These are phyloP conservation scores for Conops quadrifasciatus DNA, from an alignment of 2,888 invertebrate genomes.

Conservation along the genomic window DNA sequence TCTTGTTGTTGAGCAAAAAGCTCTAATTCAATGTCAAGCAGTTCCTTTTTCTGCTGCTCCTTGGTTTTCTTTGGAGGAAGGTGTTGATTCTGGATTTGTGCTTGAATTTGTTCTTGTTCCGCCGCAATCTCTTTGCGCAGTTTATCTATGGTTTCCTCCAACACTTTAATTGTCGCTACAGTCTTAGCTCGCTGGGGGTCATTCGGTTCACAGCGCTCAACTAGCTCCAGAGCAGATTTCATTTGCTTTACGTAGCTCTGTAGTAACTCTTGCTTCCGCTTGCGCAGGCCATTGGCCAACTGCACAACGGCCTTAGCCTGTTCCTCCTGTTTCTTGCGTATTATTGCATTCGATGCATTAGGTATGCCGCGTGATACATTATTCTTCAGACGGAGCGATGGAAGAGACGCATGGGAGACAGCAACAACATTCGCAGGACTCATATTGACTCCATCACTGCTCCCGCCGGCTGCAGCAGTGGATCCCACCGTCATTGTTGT, in stretches of 20 bases:
- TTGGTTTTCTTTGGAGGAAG: slow-evolving; percentile 71
- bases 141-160: slow-evolving; percentile 83
- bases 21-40: slow-evolving; percentile 90
- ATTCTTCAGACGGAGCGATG: slow-evolving; percentile 66
- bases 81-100: slow-evolving; percentile 61
- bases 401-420: slow-evolving; percentile 48
- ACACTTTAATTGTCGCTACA: slow-evolving; percentile 81
- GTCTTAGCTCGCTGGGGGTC: slow-evolving; percentile 80
- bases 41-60: slow-evolving; percentile 86
- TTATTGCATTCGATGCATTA: slow-evolving; percentile 71
- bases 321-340: slow-evolving; percentile 79
- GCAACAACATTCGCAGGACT: slow-evolving; percentile 41
- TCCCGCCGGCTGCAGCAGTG: slow-evolving; percentile 33
- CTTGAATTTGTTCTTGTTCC: slow-evolving; percentile 64
- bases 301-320: slow-evolving; percentile 79
- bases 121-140: slow-evolving; percentile 62
- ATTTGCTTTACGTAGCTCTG: slow-evolving; percentile 90
- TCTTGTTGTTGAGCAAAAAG: slow-evolving; percentile 86
- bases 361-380: slow-evolving; percentile 63
- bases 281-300: slow-evolving; percentile 81
- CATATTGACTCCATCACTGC: slow-evolving; percentile 45
- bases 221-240: slow-evolving; percentile 80
- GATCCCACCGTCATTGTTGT: slow-evolving; percentile 47
- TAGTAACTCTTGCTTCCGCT: slow-evolving; percentile 85
- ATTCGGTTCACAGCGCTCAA: slow-evolving; percentile 77